Conservation (phyloP, 2,797 vertebrate genomes). For the Lacerta bilineata region DNA sequence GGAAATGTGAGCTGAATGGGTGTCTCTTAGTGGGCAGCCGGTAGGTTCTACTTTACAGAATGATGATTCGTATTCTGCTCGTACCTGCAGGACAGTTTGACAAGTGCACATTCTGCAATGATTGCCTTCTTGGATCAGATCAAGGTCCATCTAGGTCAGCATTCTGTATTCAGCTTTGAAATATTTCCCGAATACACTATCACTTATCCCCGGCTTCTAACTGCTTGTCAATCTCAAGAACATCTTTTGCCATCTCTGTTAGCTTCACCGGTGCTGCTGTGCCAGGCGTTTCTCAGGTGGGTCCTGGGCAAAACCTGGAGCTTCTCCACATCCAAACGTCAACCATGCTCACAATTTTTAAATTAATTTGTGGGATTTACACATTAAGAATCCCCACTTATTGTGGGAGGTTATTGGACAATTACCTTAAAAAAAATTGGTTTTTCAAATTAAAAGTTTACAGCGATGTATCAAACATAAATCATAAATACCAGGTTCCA, state of each 20-base stretch:
- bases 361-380: not conserved
- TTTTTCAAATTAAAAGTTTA: too few species aligned
- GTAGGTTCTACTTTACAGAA: not conserved
- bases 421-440: not conserved
- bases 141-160: not conserved
- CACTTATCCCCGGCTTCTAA: not conserved
- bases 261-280: too few species aligned
- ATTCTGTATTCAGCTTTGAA: not conserved
- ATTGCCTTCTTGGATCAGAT: not conserved
- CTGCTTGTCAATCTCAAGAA: not conserved
- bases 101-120: not conserved
- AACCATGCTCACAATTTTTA: not conserved
- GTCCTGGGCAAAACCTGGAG: not conserved
- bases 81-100: not conserved
- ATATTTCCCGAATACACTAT: not conserved
- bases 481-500: too few species aligned
- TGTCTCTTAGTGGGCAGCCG: not conserved
- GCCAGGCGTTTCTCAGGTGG: too few species aligned
- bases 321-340: not conserved
- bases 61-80: not conserved
- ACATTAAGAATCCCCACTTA: not conserved
- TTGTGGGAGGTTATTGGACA: too few species aligned
- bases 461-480: too few species aligned
- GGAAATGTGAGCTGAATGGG: too few species aligned
- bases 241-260: not conserved